Percentiles rank a stretch among this genome's conserved stretches.
These are phyloP conservation scores for Selenia dentaria DNA, from an alignment of 2,888 invertebrate species.

Conservation along the genomic window DNA sequence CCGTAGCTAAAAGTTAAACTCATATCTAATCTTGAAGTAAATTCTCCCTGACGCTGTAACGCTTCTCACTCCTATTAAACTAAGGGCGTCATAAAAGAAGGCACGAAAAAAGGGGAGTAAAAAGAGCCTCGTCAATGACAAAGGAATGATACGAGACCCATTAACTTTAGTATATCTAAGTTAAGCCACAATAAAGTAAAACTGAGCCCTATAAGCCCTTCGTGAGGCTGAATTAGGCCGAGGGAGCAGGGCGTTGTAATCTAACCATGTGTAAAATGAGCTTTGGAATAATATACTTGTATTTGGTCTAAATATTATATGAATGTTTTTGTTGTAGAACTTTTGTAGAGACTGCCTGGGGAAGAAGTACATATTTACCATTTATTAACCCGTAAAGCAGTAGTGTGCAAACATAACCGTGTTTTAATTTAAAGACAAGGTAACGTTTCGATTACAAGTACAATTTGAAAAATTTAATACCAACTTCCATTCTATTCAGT, in stretches of 20 bases:
- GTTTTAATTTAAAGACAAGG: too few relatives aligned
- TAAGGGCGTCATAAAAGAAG: slow-evolving; percentile 16
- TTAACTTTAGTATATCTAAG: slow-evolving; percentile 9
- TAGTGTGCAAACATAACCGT: too few relatives aligned
- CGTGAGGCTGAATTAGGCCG: background rate
- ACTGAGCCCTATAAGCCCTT: background rate
- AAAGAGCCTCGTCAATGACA: slow-evolving; percentile 29
- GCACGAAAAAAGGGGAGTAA: slow-evolving; percentile 21
- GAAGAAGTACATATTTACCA: too few relatives aligned
- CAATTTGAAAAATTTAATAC: too few relatives aligned
- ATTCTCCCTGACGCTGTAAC: background rate
- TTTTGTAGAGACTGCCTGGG: too few relatives aligned
- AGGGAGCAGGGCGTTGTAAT: background rate
- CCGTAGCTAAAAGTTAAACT: background rate
- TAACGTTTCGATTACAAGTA: too few relatives aligned
- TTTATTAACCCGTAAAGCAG: too few relatives aligned
- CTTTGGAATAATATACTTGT: too few relatives aligned
- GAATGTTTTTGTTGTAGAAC: too few relatives aligned
- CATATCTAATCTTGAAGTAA: background rate
- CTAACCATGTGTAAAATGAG: background rate
- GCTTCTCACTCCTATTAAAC: slow-evolving; percentile 16
- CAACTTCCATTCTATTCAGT: too few relatives aligned
- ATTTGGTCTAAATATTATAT: too few relatives aligned
- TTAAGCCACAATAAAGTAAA: background rate
- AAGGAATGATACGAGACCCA: slow-evolving; percentile 18